These are phyloP conservation scores for Hephaestus fuliginosus DNA, from an alignment of 2,797 vertebrate species.

Conservation along the genomic window DNA sequence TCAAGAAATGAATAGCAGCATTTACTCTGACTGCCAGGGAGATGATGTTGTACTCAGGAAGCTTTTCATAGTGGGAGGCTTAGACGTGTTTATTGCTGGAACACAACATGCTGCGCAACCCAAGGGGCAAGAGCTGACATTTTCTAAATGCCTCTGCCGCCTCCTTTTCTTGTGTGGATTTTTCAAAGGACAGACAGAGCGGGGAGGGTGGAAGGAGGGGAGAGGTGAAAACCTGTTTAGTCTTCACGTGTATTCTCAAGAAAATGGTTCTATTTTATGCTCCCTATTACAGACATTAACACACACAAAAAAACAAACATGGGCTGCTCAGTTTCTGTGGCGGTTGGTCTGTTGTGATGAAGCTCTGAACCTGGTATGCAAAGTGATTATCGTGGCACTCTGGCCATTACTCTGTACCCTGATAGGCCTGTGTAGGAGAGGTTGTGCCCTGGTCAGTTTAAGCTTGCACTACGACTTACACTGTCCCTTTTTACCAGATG, in stretches of 20 bases:
- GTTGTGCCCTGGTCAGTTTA: constrained; percentile 84
- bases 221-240: constrained; percentile 28
- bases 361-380: constrained; percentile 81
- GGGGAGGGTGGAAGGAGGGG: not conserved
- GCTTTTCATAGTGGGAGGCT: constrained; percentile 61
- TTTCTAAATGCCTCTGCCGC: constrained; percentile 81
- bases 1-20: constrained; percentile 46
- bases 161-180: constrained; percentile 60
- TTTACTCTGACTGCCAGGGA: constrained; percentile 52
- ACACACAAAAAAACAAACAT: constrained; percentile 1
- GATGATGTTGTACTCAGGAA: constrained; percentile 53
- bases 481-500: constrained; percentile 53
- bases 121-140: constrained; percentile 78
- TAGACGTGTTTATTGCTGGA: constrained; percentile 64
- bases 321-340: constrained; percentile 25
- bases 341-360: constrained; percentile 52
- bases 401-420: constrained; percentile 83
- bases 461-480: constrained; percentile 85
- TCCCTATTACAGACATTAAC: constrained; percentile 10
- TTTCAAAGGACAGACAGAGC: constrained; percentile 50
- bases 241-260: constrained; percentile 38
- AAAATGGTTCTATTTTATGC: constrained; percentile 7
- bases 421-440: constrained; percentile 83
- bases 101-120: constrained; percentile 62
- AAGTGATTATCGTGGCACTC: constrained; percentile 84